A percentile compares a stretch with the other conserved stretches of the same genome.
Evolutionary conservation across 1,140 invertebrate species (phyloP).

Genomic region (Lepidurus packardi): DNA sequence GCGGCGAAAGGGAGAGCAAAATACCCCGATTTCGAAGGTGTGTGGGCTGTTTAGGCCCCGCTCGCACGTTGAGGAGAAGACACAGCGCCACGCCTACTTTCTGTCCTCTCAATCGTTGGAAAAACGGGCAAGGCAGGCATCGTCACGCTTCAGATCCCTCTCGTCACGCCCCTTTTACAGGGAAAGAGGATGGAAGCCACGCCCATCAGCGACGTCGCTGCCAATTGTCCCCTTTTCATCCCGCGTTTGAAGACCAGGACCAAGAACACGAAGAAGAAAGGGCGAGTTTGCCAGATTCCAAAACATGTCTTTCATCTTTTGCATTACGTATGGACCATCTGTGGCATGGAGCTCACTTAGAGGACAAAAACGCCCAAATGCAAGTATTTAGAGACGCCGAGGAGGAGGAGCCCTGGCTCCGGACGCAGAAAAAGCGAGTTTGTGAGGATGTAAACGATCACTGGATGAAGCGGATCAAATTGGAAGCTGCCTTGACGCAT

Average conservation of each 20-base stretch:
- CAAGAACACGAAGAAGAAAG: not conserved
- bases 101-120: conserved; percentile 26
- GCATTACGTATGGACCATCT: not conserved
- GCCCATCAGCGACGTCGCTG: not conserved
- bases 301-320: not conserved
- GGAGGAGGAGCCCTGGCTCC: not conserved
- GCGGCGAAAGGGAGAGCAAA: not conserved
- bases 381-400: not conserved
- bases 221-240: not conserved
- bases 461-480: not conserved
- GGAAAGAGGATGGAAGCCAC: not conserved
- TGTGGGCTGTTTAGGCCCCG: conserved; percentile 27
- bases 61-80: not conserved
- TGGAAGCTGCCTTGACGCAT: not conserved
- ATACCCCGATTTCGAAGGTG: not conserved
- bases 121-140: conserved; percentile 27
- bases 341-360: not conserved
- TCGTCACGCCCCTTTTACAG: conserved; percentile 30
- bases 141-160: conserved; percentile 30
- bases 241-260: not conserved
- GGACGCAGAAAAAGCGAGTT: conserved; percentile 30
- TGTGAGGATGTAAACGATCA: conserved; percentile 33
- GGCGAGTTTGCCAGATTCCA: not conserved
- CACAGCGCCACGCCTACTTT: conserved; percentile 33
- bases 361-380: not conserved